Conservation (phyloP, 2,888 invertebrate species). For the Clistopyga incitator region DNA sequence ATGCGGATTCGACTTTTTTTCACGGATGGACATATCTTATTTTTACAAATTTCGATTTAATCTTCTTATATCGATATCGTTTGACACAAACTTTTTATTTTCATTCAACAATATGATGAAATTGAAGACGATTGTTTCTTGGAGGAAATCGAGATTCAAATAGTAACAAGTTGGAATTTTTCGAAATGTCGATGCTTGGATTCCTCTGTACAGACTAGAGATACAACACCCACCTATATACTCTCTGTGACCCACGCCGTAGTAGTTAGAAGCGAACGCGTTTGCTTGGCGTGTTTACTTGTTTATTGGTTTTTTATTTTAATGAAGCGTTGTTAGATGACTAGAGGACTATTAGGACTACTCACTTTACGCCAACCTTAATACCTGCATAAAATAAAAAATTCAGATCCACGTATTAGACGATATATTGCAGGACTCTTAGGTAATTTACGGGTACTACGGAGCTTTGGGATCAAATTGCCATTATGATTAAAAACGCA, state of each 20-base stretch:
- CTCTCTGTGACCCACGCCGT: slow-evolving; percentile 71
- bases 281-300: slow-evolving; percentile 62
- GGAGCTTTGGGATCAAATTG: not conserved
- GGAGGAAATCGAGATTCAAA: not conserved
- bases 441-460: slow-evolving; percentile 22
- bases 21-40: too few relatives aligned
- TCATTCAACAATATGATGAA: not conserved
- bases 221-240: slow-evolving; percentile 66
- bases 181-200: slow-evolving; percentile 21
- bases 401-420: slow-evolving; percentile 73
- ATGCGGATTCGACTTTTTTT: too few relatives aligned
- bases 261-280: slow-evolving; percentile 74
- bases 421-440: not conserved
- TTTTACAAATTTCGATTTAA: too few relatives aligned
- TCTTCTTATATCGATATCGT: not conserved
- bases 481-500: not conserved
- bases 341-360: slow-evolving; percentile 81
- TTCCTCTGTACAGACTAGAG: slow-evolving; percentile 23
- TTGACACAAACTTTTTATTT: not conserved
- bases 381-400: slow-evolving; percentile 77
- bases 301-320: slow-evolving; percentile 68
- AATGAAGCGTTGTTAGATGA: slow-evolving; percentile 81
- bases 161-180: not conserved
- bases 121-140: not conserved
- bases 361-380: slow-evolving; percentile 76